Evolutionary conservation across 2,797 vertebrate species (phyloP).

Genomic region (Chanos chanos): DNA sequence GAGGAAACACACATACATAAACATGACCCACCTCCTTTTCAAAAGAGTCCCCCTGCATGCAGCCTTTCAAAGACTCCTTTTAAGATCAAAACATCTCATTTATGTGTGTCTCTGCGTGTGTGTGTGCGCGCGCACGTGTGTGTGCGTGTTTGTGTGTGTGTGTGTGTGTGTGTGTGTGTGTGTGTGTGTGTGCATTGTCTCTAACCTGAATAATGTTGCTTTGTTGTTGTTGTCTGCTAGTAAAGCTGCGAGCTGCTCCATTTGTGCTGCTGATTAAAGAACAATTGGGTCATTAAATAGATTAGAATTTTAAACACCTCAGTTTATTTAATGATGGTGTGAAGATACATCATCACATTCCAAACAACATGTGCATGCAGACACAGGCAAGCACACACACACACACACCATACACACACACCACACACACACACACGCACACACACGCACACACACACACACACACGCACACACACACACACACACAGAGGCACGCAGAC

Average conservation of each 20-base stretch:
- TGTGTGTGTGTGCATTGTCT: not conserved
- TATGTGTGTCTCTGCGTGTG: not conserved
- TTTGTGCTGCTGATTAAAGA: too few species aligned
- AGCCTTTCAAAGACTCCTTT: conserved; percentile 29
- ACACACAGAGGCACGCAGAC: too few species aligned
- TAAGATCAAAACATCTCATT: conserved; percentile 17
- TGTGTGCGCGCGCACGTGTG: not conserved
- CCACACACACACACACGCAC: too few species aligned
- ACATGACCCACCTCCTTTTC: not conserved
- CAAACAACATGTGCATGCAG: too few species aligned
- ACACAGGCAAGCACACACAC: too few species aligned
- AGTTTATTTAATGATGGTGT: not conserved
- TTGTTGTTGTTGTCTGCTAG: too few species aligned
- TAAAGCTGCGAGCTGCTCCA: too few species aligned
- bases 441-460: too few species aligned
- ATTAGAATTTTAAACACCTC: not conserved
- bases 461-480: too few species aligned
- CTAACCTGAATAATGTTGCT: too few species aligned
- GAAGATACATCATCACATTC: too few species aligned
- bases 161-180: not conserved
- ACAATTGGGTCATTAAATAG: not conserved
- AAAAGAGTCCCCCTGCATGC: not conserved
- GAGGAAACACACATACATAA: conserved; percentile 5
- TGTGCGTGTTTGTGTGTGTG: not conserved
- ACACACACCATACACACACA: too few species aligned